Base-by-base conservation (phyloP, 2,113 vertebrate genomes). In the Tautogolabrus adspersus region DNA sequence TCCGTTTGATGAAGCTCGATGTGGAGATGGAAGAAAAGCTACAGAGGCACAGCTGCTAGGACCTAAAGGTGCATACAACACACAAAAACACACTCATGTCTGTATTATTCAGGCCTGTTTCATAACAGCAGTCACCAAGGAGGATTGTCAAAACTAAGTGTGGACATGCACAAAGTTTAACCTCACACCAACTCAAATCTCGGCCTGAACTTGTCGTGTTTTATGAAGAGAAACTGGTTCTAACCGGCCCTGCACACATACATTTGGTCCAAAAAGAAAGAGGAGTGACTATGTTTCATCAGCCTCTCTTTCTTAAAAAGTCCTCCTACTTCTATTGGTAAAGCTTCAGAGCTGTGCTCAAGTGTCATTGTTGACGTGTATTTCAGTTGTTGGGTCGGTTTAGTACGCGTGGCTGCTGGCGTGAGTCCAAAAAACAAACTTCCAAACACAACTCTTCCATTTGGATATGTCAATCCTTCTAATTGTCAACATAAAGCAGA, bases 11-110 rank as follows among this genome's bases (percentile, higher is more conserved):
- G 98, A 99, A 77, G 96, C 96, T 1, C 93, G 97, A 57, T 99
- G 98, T 87, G 98, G 98, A 30, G 98, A 99, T 51, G 98, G 98
- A 70, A 97, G 97, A 67, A 99, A 98, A 86, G 98, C 98, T 0
- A 95, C 96, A 3, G 97, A 99, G 69, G 98, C 98, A 4, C 96
- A 97, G 5, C 96, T 99, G 19, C 96, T 98, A 94, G 97, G 97
- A 72, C 98, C 98, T 54, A 99, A 99, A 98, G 98, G 98, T 99
- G 61, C 38, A 37, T 44, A 71, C 37, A n/a, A 66, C 54, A 66
- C 22, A 60, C 15, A 71, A 10, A 72, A 9, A 72, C 34, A 59
- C 51, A 68, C 57, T 30, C 60, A 55, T 6, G 49, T 19, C 49
- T 51, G 49, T 51, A 19, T 54, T 42, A 18, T 54, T 58, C 15